phyloP scores from a whole-genome alignment of 2,113 vertebrate genomes.

The Spea multiplicata region DNA sequence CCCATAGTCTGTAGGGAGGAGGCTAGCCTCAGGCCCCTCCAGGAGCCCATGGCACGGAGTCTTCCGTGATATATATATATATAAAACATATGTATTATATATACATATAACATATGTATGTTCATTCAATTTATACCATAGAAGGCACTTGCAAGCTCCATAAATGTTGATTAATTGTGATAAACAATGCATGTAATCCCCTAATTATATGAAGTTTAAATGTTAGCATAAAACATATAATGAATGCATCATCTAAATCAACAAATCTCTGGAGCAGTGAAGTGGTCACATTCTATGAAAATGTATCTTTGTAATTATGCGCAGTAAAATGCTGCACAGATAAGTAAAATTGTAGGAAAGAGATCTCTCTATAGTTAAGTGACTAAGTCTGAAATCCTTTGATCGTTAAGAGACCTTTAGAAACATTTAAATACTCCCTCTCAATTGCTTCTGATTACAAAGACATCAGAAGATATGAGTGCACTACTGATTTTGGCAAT shows the following conservation, averaged over 20 bases:
- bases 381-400: slow-evolving; percentile 29
- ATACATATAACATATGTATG: too few species aligned
- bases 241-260: not conserved
- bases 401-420: slow-evolving; percentile 28
- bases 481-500: not conserved
- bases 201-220: too few species aligned
- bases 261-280: not conserved
- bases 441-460: not conserved
- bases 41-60: too few species aligned
- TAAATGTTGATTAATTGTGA: too few species aligned
- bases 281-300: slow-evolving; percentile 15
- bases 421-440: slow-evolving; percentile 20
- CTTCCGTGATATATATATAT: too few species aligned
- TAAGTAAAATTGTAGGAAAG: not conserved
- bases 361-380: slow-evolving; percentile 2
- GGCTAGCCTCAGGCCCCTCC: too few species aligned
- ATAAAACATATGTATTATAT: too few species aligned
- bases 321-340: not conserved
- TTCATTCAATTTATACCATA: too few species aligned
- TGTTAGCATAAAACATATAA: not conserved
- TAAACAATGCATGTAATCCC: too few species aligned
- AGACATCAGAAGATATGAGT: not conserved
- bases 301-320: not conserved
- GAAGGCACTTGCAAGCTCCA: too few species aligned
- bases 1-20: too few species aligned